Percentiles rank a stretch among this genome's conserved stretches.
Conservation (phyloP, 2,113 vertebrate species). For the Clarias batrachus region DNA sequence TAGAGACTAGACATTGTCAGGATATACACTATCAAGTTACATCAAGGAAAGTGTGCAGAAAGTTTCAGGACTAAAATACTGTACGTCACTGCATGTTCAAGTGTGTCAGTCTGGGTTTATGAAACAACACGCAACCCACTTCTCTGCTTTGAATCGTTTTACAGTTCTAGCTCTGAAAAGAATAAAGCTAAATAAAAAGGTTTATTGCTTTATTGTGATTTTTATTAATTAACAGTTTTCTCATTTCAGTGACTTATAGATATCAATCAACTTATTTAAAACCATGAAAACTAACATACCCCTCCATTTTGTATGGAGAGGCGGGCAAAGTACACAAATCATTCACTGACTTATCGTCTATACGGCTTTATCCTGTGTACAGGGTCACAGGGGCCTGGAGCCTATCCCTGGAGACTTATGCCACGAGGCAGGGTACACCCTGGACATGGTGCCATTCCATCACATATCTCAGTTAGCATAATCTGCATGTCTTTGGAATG, state of each 20-base stretch:
- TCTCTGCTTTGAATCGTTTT: not conserved
- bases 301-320: not conserved
- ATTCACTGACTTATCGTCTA: too few relatives aligned
- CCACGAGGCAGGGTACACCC: too few relatives aligned
- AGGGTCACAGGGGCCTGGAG: too few relatives aligned
- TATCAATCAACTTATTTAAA: not conserved
- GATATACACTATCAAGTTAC: not conserved
- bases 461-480: too few relatives aligned
- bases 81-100: not conserved
- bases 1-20: not conserved
- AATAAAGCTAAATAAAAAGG: not conserved
- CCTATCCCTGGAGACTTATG: too few relatives aligned
- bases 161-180: not conserved
- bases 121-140: not conserved
- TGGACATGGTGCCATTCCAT: too few relatives aligned
- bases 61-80: not conserved
- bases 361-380: too few relatives aligned
- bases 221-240: not conserved
- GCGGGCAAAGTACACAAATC: too few relatives aligned
- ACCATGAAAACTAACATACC: not conserved
- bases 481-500: too few relatives aligned
- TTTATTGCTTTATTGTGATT: not conserved
- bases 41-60: not conserved
- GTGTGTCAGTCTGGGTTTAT: not conserved
- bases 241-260: not conserved